Evolutionary conservation across 2,113 vertebrate species (phyloP).

Genomic region (Oryctolagus cuniculus): DNA sequence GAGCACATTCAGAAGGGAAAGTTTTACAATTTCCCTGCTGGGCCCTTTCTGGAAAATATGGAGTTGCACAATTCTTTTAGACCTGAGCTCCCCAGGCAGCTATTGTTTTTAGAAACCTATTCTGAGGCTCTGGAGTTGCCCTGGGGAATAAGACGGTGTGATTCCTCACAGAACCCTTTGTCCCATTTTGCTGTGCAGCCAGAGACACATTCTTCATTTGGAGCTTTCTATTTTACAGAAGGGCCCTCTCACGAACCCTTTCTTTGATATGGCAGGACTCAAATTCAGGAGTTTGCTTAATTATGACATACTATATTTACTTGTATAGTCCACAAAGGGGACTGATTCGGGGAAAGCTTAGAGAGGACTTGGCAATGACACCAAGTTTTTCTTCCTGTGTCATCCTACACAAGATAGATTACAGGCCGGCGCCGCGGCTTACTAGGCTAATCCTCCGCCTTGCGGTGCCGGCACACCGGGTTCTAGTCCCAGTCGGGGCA

Average conservation of each 20-base stretch:
- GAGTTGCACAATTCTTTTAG: constrained; percentile 34
- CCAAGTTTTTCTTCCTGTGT: not conserved
- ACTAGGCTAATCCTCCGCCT: too few species aligned
- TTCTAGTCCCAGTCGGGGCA: too few species aligned
- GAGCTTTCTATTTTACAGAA: not conserved
- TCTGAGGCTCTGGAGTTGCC: constrained; percentile 11
- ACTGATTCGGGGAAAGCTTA: not conserved
- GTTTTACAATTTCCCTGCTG: not conserved
- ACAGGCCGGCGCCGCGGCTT: too few species aligned
- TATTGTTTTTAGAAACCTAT: not conserved
- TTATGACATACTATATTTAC: not conserved
- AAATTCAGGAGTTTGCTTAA: not conserved
- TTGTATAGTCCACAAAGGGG: not conserved
- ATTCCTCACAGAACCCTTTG: not conserved
- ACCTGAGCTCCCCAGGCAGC: not conserved
- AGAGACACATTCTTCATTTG: not conserved
- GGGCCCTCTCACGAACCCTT: not conserved
- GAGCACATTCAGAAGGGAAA: not conserved
- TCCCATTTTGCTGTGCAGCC: not conserved
- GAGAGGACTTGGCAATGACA: not conserved
- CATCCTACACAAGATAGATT: not conserved
- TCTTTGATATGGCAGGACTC: not conserved
- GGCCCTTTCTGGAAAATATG: constrained; percentile 57
- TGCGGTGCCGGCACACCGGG: too few species aligned
- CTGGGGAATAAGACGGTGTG: not conserved